Evolutionary conservation across 35 echinoderm and acorn worm genomes (phyloP).

Genomic region (Stichopus chloronotus): DNA sequence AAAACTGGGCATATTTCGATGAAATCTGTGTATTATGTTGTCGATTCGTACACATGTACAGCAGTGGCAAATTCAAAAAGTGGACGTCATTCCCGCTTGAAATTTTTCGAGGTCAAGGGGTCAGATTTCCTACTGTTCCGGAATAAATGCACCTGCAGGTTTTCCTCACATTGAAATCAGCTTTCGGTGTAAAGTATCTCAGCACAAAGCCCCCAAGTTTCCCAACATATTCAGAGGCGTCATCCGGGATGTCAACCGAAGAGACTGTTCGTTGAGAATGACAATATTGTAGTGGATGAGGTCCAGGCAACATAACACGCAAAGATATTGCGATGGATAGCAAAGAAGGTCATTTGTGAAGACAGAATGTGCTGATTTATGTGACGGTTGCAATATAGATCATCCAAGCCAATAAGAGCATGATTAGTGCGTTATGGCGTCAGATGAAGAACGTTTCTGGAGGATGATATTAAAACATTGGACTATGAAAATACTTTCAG

Average conservation of each 20-base stretch:
- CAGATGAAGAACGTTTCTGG: constrained; percentile 37
- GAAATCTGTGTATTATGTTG: no score
- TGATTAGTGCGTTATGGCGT: constrained; percentile 21
- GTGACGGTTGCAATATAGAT: constrained; percentile 19
- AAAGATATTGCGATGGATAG: neutral
- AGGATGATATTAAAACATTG: neutral
- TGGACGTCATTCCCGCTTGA: no score
- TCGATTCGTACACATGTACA: no score
- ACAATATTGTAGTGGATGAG: neutral
- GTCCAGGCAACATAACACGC: neutral
- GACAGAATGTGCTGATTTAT: neutral
- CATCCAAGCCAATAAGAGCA: neutral
- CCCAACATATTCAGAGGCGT: neutral
- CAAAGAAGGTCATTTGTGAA: neutral
- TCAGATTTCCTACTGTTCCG: no score
- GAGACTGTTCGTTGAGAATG: neutral
- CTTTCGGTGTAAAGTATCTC: no score
- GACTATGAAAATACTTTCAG: neutral
- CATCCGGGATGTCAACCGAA: neutral
- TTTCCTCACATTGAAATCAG: no score
- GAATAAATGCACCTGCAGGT: no score
- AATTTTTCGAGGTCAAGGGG: no score
- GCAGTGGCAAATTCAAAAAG: no score
- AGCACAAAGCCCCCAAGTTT: neutral
- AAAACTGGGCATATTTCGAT: no score